Conservation (phyloP, 2,113 vertebrate genomes). For the Tonatia bakeri region DNA sequence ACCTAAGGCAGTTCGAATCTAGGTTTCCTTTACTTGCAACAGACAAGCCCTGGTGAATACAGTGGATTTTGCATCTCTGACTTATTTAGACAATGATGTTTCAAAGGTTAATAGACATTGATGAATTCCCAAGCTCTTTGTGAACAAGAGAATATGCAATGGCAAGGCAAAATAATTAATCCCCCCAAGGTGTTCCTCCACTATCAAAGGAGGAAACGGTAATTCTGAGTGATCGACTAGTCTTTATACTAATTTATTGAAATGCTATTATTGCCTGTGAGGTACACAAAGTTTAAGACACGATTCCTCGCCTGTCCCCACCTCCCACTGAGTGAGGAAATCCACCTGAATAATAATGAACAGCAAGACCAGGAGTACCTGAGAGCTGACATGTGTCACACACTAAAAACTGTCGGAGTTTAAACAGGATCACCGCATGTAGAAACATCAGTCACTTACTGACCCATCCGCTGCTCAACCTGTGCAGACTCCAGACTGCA, state of each 20-base stretch:
- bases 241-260: neutral
- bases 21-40: neutral
- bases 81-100: neutral
- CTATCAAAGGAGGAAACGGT: constrained; percentile 17
- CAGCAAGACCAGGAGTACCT: neutral
- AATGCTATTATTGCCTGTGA: neutral
- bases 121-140: neutral
- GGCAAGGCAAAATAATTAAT: neutral
- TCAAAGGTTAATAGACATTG: neutral
- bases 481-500: neutral
- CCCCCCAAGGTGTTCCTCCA: neutral
- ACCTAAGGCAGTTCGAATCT: neutral
- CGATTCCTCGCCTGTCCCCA: neutral
- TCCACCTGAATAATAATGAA: neutral
- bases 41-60: neutral
- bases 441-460: neutral
- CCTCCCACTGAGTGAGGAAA: neutral
- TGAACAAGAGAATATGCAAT: neutral
- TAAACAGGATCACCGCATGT: neutral
- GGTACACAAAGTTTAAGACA: neutral
- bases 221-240: neutral
- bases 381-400: neutral
- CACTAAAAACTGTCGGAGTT: neutral
- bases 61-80: neutral
- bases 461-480: neutral